Evolutionary conservation across 2,888 invertebrate genomes (phyloP), one percentile per base, ranked within the genome.

Genomic region (Pseudeuparius sepicola): DNA sequence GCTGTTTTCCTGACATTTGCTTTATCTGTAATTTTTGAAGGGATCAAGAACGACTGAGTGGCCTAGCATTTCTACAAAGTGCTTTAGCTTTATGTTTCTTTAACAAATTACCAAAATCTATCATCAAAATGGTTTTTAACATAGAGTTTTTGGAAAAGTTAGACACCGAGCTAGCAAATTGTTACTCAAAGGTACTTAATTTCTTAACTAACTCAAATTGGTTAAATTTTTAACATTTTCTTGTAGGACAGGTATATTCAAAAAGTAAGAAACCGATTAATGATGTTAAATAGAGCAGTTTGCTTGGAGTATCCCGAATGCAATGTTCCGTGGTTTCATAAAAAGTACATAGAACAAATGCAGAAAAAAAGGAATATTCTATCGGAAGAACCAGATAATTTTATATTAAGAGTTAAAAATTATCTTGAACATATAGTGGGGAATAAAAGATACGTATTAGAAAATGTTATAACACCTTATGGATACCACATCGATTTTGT

Each of bases 321-420:
- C 7, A 69, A 70, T 52, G 63, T 77, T 4, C 76, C 76, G 1
- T 77, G 77, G 77, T 77, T 78, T 51, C 76, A 77, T 50, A 66
- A 71, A 44, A 71, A 72, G 46, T 75, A 68, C 42, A 61, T 73
- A 4, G 63, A 71, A 45, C 67, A 71, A 31, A 59, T 64, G 34
- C 53, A 63, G 18, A 59, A 60, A 37, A 60, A n/a, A 20, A 20
- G n/a, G n/a, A 20, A n/a, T 20, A 20, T n/a, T 6, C n/a, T 7
- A 20, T 20, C n/a, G n/a, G n/a, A n/a, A n/a, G n/a, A n/a, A n/a
- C n/a, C n/a, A n/a, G n/a, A n/a, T n/a, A n/a, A n/a, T n/a, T n/a
- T n/a, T n/a, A n/a, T n/a, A n/a, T n/a, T n/a, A n/a, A n/a, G n/a
- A n/a, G n/a, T n/a, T n/a, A n/a, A n/a, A n/a, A n/a, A n/a, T n/a